Evolutionary conservation across 2,797 vertebrate genomes (phyloP).

Genomic region (Knipowitschia caucasica): DNA sequence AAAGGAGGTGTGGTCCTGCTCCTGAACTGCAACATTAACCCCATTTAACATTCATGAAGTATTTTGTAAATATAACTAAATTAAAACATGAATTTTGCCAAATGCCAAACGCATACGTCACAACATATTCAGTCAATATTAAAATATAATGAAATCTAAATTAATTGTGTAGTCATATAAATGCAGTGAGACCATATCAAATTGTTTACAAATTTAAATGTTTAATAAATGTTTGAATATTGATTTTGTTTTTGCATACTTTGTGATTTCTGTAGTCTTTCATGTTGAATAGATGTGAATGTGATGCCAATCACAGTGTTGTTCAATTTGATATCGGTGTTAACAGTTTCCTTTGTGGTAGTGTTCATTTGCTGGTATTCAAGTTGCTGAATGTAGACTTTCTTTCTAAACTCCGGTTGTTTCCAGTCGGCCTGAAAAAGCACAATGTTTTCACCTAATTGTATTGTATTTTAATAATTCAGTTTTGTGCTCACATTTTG

Average conservation of each 20-base stretch:
- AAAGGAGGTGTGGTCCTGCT: too few relatives aligned
- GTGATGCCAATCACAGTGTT: conserved; percentile 47
- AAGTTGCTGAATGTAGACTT: conserved; percentile 70
- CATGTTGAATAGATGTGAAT: conserved; percentile 60
- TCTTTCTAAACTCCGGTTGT: conserved; percentile 49
- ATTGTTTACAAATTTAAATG: conserved; percentile 32
- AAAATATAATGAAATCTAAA: too few relatives aligned
- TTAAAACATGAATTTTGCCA: not conserved
- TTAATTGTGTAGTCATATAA: not conserved
- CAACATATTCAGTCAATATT: too few relatives aligned
- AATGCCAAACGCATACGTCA: too few relatives aligned
- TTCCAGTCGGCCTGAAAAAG: conserved; percentile 48
- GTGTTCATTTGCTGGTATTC: conserved; percentile 49
- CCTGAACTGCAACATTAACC: too few relatives aligned
- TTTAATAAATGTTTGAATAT: conserved; percentile 33
- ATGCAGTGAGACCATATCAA: conserved; percentile 18
- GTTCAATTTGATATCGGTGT: conserved; percentile 50
- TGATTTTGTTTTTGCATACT: conserved; percentile 32
- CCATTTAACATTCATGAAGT: too few relatives aligned
- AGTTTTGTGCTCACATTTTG: conserved; percentile 30
- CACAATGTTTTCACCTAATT: conserved; percentile 50
- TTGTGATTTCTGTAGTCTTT: conserved; percentile 55
- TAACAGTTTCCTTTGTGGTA: conserved; percentile 36
- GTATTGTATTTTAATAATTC: conserved; percentile 45
- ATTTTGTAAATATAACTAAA: not conserved